Evolutionary conservation across 2,888 invertebrate species (phyloP), one percentile per base, ranked within the genome.

Genomic region (Monochamus alternatus): DNA sequence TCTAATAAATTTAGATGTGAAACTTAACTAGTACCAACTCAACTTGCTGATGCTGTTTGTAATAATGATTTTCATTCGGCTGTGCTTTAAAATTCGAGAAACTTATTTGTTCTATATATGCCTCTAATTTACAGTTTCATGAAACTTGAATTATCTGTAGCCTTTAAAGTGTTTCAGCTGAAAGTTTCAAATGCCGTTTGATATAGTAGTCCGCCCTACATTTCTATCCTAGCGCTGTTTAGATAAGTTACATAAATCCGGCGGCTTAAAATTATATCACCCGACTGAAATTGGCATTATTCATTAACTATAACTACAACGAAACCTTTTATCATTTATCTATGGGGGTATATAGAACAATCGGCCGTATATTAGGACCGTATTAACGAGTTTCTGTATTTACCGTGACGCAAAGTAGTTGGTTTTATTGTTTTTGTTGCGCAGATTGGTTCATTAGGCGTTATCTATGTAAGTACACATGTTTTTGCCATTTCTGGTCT

Each of bases 401-500:
- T 75, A 75, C 75, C 75, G 75, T 78, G 79, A 80, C 80, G 77
- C 78, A 80, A 82, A 81, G 80, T 81, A 80, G 80, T 78, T 76
- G 72, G 73, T 81, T 84, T 83, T 82, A 81, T 79, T 81, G 83
- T 81, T 82, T 83, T 84, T 82, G 82, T 85, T 85, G 81, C 81
- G 82, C 82, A 80, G 84, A 85, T 85, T 85, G 85, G 86, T 86
- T 87, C 86, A 87, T 87, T 87, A 87, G 82, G 84, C 84, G 82
- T 84, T 87, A 87, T 87, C 87, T 86, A 84, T 84, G 84, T 82
- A 83, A 86, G 83, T 86, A 87, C 87, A 87, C 86, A 85, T 88
- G 87, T 87, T 88, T 87, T 86, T 85, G 82, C 88, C 87, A 86
- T 87, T 87, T 87, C 86, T 86, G 87, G 87, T 81, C 80, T 82